Percentiles rank a stretch among this genome's conserved stretches.
Evolutionary conservation across 1,140 invertebrate species (phyloP).

Genomic region (Drosophila aff.): DNA sequence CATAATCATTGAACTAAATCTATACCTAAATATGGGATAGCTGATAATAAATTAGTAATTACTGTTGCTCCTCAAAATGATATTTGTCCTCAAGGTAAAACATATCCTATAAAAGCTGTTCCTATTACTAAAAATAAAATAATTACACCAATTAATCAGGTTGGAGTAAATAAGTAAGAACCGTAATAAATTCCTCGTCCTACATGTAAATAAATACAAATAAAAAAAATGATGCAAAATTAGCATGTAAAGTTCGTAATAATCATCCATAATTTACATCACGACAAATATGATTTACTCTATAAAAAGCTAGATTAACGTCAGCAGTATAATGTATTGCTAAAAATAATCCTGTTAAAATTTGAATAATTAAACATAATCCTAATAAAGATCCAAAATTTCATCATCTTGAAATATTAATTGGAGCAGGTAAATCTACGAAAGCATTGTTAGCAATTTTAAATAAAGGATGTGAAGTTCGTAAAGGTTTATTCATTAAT

Average conservation of each 20-base stretch:
- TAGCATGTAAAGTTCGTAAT: slow-evolving; percentile 87
- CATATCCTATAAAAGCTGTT: slow-evolving; percentile 90
- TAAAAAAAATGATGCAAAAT: slow-evolving; percentile 86
- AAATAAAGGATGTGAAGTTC: slow-evolving; percentile 40
- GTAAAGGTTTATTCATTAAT: slow-evolving; percentile 85
- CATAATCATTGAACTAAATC: slow-evolving; percentile 88
- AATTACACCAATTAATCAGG: slow-evolving; percentile 86
- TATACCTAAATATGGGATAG: slow-evolving; percentile 86
- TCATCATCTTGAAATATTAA: slow-evolving; percentile 86
- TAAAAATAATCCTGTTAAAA: slow-evolving; percentile 70
- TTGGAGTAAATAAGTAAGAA: slow-evolving; percentile 32
- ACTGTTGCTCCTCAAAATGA: slow-evolving; percentile 90
- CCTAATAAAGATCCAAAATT: slow-evolving; percentile 85
- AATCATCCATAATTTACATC: slow-evolving; percentile 87
- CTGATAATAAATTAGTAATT: slow-evolving; percentile 90
- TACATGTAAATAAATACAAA: slow-evolving; percentile 69
- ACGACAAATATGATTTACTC: slow-evolving; percentile 85
- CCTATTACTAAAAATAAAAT: slow-evolving; percentile 88
- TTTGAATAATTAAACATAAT: slow-evolving; percentile 87
- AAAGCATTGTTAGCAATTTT: slow-evolving; percentile 85
- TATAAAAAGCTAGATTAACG: too few relatives aligned
- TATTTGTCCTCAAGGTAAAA: slow-evolving; percentile 90
- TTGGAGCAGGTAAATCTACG: slow-evolving; percentile 86
- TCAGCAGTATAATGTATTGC: too few relatives aligned
- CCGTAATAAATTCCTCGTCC: slow-evolving; percentile 46